Evolutionary conservation across 2,797 vertebrate genomes (phyloP).

Genomic region (Corythornis leucogaster): DNA sequence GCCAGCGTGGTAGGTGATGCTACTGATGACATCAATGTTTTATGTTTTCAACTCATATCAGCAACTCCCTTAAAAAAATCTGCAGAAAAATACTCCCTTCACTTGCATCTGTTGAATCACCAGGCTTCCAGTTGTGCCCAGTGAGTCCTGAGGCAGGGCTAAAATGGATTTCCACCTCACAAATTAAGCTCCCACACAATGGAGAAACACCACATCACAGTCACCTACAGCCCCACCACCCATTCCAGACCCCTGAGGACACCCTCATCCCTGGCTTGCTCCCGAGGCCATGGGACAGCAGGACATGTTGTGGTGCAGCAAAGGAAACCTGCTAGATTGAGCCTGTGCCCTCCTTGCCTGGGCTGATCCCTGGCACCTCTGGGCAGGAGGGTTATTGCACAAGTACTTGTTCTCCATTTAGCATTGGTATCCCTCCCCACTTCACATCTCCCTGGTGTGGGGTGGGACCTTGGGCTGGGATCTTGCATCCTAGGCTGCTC

Average conservation of each 20-base stretch:
- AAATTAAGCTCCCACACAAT: fast-evolving
- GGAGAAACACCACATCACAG: fast-evolving
- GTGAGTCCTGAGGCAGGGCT: background rate
- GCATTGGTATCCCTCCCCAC: background rate
- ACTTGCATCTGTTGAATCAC: background rate
- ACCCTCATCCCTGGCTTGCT: background rate
- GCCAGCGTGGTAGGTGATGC: fast-evolving
- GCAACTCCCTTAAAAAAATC: background rate
- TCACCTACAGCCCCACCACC: fast-evolving
- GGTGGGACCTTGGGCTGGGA: background rate
- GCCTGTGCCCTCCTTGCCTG: background rate
- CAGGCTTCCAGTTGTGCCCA: background rate
- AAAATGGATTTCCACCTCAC: background rate
- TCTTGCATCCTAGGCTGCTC: background rate
- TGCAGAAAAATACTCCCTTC: background rate
- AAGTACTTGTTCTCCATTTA: background rate
- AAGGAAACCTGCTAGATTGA: fast-evolving
- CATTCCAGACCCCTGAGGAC: background rate
- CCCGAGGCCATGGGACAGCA: fast-evolving
- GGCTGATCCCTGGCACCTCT: fast-evolving
- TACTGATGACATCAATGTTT: background rate
- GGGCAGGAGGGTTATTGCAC: background rate
- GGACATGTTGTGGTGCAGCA: background rate
- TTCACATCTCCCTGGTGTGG: background rate
- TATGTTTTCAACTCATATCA: background rate